Evolutionary conservation across 2,888 invertebrate species (phyloP).

Genomic region (Tinea pellionella): DNA sequence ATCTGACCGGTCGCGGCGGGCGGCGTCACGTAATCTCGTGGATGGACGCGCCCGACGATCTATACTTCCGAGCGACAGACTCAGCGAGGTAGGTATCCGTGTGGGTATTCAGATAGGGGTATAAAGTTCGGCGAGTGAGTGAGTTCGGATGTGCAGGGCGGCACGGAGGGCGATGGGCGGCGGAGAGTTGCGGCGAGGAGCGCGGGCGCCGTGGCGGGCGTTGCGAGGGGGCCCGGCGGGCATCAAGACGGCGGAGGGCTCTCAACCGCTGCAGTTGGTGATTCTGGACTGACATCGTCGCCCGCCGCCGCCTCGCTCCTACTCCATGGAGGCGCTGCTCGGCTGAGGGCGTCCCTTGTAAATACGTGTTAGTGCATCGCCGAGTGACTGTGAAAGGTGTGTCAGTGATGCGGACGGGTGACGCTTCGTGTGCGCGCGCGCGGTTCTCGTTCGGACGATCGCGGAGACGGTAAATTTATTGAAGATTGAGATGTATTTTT

Average conservation of each 20-base stretch:
- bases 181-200: constrained; percentile 74
- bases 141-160: not conserved
- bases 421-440: constrained; percentile 18
- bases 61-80: constrained; percentile 93
- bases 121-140: not conserved
- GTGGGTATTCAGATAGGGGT: not conserved
- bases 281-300: constrained; percentile 77
- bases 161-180: constrained; percentile 21
- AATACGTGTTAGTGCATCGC: not conserved
- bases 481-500: constrained; percentile 58
- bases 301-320: constrained; percentile 41
- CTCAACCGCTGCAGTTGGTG: constrained; percentile 72
- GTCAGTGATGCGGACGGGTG: not conserved
- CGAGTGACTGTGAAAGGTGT: not conserved
- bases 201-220: constrained; percentile 86
- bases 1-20: constrained; percentile 81
- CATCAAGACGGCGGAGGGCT: constrained; percentile 23
- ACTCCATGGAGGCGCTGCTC: constrained; percentile 75
- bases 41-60: constrained; percentile 98
- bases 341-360: constrained; percentile 39
- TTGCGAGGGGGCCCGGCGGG: constrained; percentile 22
- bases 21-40: constrained; percentile 95
- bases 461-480: constrained; percentile 20
- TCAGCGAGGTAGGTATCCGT: constrained; percentile 81
- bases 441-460: constrained; percentile 20